Percentiles rank a stretch among this genome's conserved stretches.
These are phyloP conservation scores for Himalopsyche anomala DNA, from an alignment of 2,888 invertebrate genomes.

Conservation along the genomic window DNA sequence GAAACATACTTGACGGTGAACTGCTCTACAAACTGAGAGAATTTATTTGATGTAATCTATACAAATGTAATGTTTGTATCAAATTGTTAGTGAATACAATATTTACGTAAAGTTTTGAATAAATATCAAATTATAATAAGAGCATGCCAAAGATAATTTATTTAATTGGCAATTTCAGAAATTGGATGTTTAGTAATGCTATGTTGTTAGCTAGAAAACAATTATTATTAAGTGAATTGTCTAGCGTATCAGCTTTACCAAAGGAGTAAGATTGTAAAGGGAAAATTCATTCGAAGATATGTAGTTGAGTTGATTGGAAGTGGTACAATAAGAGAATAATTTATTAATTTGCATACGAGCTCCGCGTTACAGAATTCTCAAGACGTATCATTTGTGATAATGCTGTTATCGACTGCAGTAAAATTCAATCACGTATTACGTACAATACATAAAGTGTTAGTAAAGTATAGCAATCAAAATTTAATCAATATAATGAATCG, in stretches of 20 bases:
- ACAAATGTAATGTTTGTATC: too few relatives aligned
- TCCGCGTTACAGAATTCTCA: conserved; percentile 15
- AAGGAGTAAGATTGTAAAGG: neutral
- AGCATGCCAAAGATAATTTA: too few relatives aligned
- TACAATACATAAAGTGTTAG: too few relatives aligned
- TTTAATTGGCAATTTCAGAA: neutral
- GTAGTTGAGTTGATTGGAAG: conserved; percentile 21
- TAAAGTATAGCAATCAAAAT: too few relatives aligned
- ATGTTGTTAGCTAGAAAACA: neutral
- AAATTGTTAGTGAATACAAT: too few relatives aligned
- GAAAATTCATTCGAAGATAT: conserved; percentile 31
- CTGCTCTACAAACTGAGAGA: too few relatives aligned
- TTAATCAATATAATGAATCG: too few relatives aligned
- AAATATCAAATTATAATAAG: too few relatives aligned
- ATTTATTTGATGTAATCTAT: too few relatives aligned
- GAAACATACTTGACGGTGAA: too few relatives aligned
- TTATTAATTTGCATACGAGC: conserved; percentile 33
- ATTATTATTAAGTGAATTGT: conserved; percentile 31
- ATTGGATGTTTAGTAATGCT: neutral
- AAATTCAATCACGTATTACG: neutral
- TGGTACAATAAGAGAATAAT: conserved; percentile 42
- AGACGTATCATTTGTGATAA: neutral
- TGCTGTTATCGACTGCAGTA: neutral
- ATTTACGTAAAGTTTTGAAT: too few relatives aligned
- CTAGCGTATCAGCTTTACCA: neutral